Evolutionary conservation across 2,888 invertebrate species (phyloP).

Genomic region (Mythimna lalbum): DNA sequence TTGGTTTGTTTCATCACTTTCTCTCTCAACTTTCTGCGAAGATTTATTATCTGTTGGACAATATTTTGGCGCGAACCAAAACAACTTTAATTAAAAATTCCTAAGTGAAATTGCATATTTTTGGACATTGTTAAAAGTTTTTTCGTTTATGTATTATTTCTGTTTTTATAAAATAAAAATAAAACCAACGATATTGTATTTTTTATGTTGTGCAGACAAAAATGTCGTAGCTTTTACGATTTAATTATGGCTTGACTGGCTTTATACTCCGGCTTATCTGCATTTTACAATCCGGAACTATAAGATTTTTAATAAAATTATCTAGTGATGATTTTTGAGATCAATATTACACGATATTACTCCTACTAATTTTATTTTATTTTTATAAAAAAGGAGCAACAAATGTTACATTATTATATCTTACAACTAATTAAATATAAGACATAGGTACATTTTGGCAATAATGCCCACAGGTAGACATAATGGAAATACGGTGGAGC

Average conservation of each 20-base stretch:
- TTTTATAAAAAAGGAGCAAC: too few relatives aligned
- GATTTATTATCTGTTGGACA: constrained; percentile 56
- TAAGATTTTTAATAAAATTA: too few relatives aligned
- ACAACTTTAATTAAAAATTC: constrained; percentile 28
- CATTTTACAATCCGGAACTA: too few relatives aligned
- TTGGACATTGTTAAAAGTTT: neutral
- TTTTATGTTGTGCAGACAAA: neutral
- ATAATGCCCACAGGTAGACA: too few relatives aligned
- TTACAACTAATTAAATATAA: too few relatives aligned
- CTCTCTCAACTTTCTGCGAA: constrained; percentile 43
- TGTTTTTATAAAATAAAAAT: neutral
- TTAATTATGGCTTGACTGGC: neutral
- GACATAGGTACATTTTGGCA: too few relatives aligned
- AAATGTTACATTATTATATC: too few relatives aligned
- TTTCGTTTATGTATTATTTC: neutral
- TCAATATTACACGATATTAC: too few relatives aligned
- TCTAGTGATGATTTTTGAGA: too few relatives aligned
- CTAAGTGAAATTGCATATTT: neutral
- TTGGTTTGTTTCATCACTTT: constrained; percentile 53
- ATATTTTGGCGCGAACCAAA: constrained; percentile 37
- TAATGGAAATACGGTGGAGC: too few relatives aligned
- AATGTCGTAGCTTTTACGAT: neutral
- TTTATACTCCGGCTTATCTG: neutral
- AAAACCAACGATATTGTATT: neutral
- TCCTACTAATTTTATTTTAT: too few relatives aligned